These are phyloP conservation scores for Theretra japonica DNA, from an alignment of 2,888 invertebrate species.

Conservation along the genomic window DNA sequence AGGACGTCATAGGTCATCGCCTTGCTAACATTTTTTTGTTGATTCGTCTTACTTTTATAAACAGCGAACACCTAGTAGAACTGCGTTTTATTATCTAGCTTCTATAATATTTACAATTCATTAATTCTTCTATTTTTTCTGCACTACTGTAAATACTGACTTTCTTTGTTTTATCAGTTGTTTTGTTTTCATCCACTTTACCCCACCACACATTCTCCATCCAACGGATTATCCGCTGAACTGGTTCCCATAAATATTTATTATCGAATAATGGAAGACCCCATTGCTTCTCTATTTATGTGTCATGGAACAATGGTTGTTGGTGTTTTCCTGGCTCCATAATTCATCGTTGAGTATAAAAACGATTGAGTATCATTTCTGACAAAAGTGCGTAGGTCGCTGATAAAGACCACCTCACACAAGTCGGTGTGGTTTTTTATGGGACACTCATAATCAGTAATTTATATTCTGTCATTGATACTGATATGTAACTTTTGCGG, in stretches of 20 bases:
- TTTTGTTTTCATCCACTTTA: not conserved
- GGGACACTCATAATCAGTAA: too few species aligned
- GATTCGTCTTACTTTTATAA: not conserved
- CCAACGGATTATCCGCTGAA: conserved; percentile 33
- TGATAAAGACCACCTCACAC: too few species aligned
- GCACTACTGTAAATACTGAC: not conserved
- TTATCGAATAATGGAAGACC: conserved; percentile 39
- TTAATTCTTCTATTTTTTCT: not conserved
- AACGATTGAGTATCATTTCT: too few species aligned
- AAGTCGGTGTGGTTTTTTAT: too few species aligned
- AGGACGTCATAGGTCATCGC: not conserved
- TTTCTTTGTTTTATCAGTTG: not conserved
- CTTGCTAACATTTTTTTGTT: not conserved
- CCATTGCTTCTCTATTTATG: conserved; percentile 12
- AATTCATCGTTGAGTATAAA: too few species aligned
- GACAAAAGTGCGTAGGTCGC: too few species aligned
- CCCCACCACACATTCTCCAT: not conserved
- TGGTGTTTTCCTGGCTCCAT: not conserved
- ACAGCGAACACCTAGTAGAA: not conserved
- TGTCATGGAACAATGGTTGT: not conserved
- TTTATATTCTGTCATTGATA: too few species aligned
- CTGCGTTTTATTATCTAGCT: not conserved
- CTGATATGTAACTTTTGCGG: too few species aligned
- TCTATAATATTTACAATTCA: not conserved
- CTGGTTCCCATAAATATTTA: conserved; percentile 61